These are phyloP conservation scores for Penelope pileata DNA, from an alignment of 2,113 vertebrate genomes.

Conservation along the genomic window DNA sequence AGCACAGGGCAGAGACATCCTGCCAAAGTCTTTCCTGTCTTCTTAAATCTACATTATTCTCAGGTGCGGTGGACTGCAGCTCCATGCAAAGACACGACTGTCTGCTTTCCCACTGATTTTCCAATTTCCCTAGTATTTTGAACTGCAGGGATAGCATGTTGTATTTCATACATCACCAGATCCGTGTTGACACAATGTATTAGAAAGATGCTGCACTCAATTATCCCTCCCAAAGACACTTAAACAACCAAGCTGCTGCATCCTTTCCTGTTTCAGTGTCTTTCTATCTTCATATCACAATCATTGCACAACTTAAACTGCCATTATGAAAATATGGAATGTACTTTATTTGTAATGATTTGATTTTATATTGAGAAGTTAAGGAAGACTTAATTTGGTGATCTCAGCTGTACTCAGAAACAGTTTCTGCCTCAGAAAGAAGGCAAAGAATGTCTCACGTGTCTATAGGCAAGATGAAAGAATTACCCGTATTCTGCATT, in stretches of 20 bases:
- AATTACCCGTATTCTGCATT: neutral
- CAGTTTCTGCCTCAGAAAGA: neutral
- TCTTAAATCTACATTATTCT: conserved; percentile 13
- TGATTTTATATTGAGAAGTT: neutral
- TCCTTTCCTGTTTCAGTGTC: neutral
- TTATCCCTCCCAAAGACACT: neutral
- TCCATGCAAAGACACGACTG: neutral
- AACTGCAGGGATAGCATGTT: rapidly evolving
- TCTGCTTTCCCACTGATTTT: neutral
- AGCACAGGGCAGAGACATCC: neutral
- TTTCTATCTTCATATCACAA: too few species aligned
- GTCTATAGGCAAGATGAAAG: neutral
- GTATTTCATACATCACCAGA: neutral
- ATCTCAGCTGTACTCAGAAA: neutral
- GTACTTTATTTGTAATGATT: neutral
- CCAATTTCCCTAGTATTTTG: neutral
- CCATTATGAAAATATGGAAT: neutral
- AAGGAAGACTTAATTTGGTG: neutral
- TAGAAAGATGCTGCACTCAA: neutral
- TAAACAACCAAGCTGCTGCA: neutral
- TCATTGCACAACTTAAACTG: neutral
- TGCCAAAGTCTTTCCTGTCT: neutral
- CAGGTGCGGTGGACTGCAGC: neutral
- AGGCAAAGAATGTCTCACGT: neutral
- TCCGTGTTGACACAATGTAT: neutral